Base-by-base conservation (phyloP, 2,113 vertebrate genomes). In the Phaethornis superciliosus region DNA sequence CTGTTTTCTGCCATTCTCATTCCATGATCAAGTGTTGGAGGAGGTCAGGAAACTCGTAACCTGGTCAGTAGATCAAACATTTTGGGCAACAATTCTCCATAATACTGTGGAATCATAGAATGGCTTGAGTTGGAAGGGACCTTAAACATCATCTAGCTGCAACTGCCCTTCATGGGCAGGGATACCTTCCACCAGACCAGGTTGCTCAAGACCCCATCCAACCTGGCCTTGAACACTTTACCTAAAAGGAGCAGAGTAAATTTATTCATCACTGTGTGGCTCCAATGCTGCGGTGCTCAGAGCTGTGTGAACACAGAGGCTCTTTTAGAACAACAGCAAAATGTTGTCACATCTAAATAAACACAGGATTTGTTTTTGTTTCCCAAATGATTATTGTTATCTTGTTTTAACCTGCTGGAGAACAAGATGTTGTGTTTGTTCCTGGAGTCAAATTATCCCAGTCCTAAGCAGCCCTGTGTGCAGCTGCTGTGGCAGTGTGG, bases 351-450 rank as follows among this genome's bases (percentile, higher is more conserved):
- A 1, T 65, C 80, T 81, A 79, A 92, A 40, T 65, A 80, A 81
- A 52, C 26, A 32, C 10, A 58, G 32, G 28, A 52, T 52, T 83
- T 52, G 14, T 4, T 33, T 70, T 81, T 88, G 16, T 75, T 91
- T 92, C 42, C 32, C 32, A 56, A n/a, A 58, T 56, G 0, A 26
- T 78, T 82, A 58, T 54, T 89, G 89, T 85, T 35, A 46, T 84
- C 54, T 90, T 87, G 62, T 81, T 93, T 72, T 74, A 78, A 68
- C 35, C 12, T 75, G 60, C 32, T 81, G 60, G 47, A 90, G 60
- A 95, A 35, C 58, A 90, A 90, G 37, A 37, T 89, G 69, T 67
- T 78, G 22, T 90, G 81, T 88, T 83, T 92, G 12, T 59, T 88
- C 84, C 69, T 92, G 52, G 60, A 67, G 64, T 2, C 10, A 2